These are phyloP conservation scores for Panopea generosa DNA, from an alignment of 2,888 invertebrate genomes.

Conservation along the genomic window DNA sequence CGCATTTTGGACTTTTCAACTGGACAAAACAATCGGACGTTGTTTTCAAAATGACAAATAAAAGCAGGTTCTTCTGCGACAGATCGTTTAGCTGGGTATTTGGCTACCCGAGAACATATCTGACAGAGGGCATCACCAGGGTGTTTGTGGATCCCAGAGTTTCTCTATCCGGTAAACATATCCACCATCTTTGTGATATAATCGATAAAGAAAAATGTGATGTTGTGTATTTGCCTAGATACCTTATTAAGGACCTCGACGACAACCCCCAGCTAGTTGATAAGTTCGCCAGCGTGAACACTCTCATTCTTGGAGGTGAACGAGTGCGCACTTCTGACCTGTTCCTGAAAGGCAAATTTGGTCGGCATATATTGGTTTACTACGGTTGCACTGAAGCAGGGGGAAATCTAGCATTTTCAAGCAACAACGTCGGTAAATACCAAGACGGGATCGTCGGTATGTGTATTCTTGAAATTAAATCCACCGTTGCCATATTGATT, in stretches of 20 bases:
- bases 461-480: too few relatives aligned
- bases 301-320: slow-evolving; percentile 24
- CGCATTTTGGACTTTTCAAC: slow-evolving; percentile 37
- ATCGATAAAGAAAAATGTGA: slow-evolving; percentile 34
- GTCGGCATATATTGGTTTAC: neutral
- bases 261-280: neutral
- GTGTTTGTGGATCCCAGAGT: slow-evolving; percentile 31
- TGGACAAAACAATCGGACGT: slow-evolving; percentile 12
- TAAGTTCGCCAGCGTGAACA: slow-evolving; percentile 20
- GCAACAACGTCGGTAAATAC: slow-evolving; percentile 4
- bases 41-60: slow-evolving; percentile 4
- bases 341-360: slow-evolving; percentile 16
- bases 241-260: slow-evolving; percentile 19
- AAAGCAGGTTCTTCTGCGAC: slow-evolving; percentile 27
- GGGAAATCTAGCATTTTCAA: slow-evolving; percentile 3
- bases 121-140: slow-evolving; percentile 31
- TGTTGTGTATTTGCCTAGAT: slow-evolving; percentile 18
- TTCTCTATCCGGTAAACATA: slow-evolving; percentile 13
- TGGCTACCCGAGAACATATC: slow-evolving; percentile 31
- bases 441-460: slow-evolving; percentile 40
- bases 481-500: too few relatives aligned
- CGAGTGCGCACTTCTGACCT: slow-evolving; percentile 1
- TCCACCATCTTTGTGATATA: slow-evolving; percentile 21
- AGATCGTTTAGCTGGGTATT: slow-evolving; percentile 37
- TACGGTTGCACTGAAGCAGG: slow-evolving; percentile 40